Evolutionary conservation across 1,140 invertebrate genomes (phyloP), one percentile per base, ranked within the genome.

Genomic region (Mya arenaria): DNA sequence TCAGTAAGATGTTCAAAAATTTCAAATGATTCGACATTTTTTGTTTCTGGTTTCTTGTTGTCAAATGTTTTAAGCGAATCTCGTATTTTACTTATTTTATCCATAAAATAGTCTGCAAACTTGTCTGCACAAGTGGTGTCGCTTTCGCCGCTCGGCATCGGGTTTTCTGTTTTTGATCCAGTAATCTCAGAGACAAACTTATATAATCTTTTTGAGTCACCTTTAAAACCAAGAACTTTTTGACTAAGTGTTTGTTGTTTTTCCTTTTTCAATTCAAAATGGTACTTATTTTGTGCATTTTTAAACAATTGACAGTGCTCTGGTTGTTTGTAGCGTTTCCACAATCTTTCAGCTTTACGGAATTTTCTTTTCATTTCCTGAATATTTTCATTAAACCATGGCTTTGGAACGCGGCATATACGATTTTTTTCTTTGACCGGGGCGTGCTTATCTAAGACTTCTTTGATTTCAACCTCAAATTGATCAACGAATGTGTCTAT

Each of bases 1-100:
- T 58, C 55, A 58, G 55, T 58, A 5, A 58, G 55, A n/a, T 58
- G 55, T 58, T 58, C 55, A 58, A 58, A 58, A 58, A 58, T 58
- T 58, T 58, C 55, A 58, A 58, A 58, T 58, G 55, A 58, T 58
- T 58, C 55, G n/a, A 58, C 55, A 58, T 58, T 58, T 58, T 58
- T 58, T 58, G n/a, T 58, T 58, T 58, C n/a, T 58, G 55, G 55
- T 58, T 58, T 65, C n/a, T n/a, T n/a, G n/a, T n/a, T n/a, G n/a
- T n/a, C n/a, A n/a, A n/a, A n/a, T n/a, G n/a, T n/a, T n/a, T n/a
- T n/a, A n/a, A n/a, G n/a, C n/a, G n/a, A n/a, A n/a, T n/a, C n/a
- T n/a, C n/a, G n/a, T n/a, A n/a, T n/a, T n/a, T n/a, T n/a, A n/a
- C n/a, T n/a, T n/a, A n/a, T n/a, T n/a, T n/a, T n/a, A n/a, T n/a